These are phyloP conservation scores for Drosophila willistoni DNA, from an alignment of 1,140 invertebrate genomes.

Conservation along the genomic window DNA sequence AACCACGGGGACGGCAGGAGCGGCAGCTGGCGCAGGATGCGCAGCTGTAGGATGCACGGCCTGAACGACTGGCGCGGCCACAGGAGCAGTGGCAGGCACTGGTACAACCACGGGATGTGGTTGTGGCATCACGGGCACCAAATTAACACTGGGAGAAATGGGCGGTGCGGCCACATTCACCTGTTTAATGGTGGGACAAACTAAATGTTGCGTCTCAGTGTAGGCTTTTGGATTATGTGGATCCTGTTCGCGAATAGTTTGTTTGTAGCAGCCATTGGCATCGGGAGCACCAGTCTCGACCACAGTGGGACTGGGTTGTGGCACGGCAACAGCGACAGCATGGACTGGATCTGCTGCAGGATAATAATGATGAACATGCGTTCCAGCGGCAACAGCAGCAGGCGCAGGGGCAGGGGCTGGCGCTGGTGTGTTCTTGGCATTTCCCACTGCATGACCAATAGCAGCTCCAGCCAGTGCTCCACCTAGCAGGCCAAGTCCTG, in stretches of 20 bases:
- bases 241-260: constrained; percentile 55
- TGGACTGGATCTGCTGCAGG: constrained; percentile 15
- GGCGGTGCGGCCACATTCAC: constrained; percentile 26
- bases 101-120: constrained; percentile 31
- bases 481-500: constrained; percentile 57
- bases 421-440: background rate
- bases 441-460: constrained; percentile 27
- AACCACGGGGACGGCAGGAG: background rate
- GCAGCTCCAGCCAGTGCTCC: constrained; percentile 56
- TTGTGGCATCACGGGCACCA: constrained; percentile 51
- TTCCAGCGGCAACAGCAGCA: constrained; percentile 25
- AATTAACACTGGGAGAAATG: constrained; percentile 1
- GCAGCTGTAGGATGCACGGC: background rate
- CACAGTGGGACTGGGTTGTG: constrained; percentile 27
- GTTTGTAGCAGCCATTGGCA: constrained; percentile 62
- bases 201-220: constrained; percentile 55
- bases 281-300: constrained; percentile 50
- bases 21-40: background rate
- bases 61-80: too few relatives aligned
- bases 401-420: constrained; percentile 24
- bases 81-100: constrained; percentile 4
- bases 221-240: constrained; percentile 45
- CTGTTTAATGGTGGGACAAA: constrained; percentile 52
- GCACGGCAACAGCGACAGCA: background rate
- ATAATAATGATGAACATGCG: too few relatives aligned